phyloP scores from a whole-genome alignment of 2,888 invertebrate genomes.

The Ptilodon capucinus region DNA sequence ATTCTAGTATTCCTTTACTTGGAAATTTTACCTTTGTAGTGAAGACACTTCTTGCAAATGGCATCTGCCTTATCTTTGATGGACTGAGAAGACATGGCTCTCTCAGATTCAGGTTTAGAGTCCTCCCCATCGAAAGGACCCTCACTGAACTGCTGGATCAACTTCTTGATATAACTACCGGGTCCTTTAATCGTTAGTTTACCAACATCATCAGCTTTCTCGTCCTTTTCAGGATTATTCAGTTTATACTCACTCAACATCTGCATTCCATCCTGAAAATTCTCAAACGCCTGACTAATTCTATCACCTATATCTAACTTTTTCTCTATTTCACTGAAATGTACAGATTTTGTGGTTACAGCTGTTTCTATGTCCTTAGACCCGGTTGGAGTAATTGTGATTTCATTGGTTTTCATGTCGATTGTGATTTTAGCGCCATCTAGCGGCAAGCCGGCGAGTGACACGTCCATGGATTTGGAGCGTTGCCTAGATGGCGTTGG shows the following conservation, averaged over 20 bases:
- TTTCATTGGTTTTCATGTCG: constrained; percentile 70
- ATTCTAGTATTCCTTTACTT: too few species aligned
- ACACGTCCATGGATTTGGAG: constrained; percentile 82
- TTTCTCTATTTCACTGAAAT: constrained; percentile 58
- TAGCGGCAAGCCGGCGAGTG: constrained; percentile 59
- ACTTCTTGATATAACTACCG: constrained; percentile 74
- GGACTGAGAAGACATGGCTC: constrained; percentile 56
- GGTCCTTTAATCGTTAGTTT: constrained; percentile 72
- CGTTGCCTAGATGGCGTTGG: constrained; percentile 69
- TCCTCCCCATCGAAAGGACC: constrained; percentile 69
- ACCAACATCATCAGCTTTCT: constrained; percentile 43
- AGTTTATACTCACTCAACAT: too few species aligned
- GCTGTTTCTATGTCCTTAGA: constrained; percentile 50
- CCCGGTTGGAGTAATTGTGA: constrained; percentile 68
- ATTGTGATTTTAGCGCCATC: constrained; percentile 72
- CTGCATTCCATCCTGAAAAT: constrained; percentile 68
- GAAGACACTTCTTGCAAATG: constrained; percentile 78
- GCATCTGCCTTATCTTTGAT: constrained; percentile 75
- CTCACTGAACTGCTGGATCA: constrained; percentile 79
- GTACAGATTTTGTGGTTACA: constrained; percentile 35
- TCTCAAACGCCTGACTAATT: constrained; percentile 62
- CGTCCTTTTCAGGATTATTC: constrained; percentile 48
- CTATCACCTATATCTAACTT: constrained; percentile 66
- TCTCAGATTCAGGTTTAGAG: constrained; percentile 65
- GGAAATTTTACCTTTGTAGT: constrained; percentile 71